A percentile compares a stretch with the other conserved stretches of the same genome.
Conservation (phyloP, 1,140 invertebrate species). For the Acyrthosiphon pisum region DNA sequence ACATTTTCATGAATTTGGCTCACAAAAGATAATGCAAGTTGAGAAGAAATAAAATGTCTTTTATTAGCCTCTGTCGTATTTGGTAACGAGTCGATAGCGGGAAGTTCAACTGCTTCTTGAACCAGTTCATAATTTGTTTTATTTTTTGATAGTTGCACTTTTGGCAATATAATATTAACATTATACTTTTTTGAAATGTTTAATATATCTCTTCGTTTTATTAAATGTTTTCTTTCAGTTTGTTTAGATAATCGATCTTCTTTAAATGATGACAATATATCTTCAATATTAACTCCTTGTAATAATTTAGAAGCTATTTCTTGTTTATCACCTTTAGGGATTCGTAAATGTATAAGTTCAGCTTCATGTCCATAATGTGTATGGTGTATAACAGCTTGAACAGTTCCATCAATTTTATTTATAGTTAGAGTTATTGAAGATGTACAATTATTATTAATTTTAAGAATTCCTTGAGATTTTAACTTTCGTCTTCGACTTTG, state of each 20-base stretch:
- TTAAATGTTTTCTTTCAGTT: constrained; percentile 41
- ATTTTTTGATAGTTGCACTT: background rate
- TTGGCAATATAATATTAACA: background rate
- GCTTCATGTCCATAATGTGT: constrained; percentile 42
- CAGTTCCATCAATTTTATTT: constrained; percentile 12
- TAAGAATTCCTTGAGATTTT: constrained; percentile 34
- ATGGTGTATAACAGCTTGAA: constrained; percentile 34
- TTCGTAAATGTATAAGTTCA: constrained; percentile 33
- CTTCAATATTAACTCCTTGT: constrained; percentile 39
- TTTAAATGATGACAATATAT: constrained; percentile 17
- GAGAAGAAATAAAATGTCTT: constrained; percentile 16
- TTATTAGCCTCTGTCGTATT: background rate
- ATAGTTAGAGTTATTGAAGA: constrained; percentile 31
- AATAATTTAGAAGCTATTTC: constrained; percentile 42
- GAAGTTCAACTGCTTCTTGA: background rate
- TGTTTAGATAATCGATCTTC: background rate
- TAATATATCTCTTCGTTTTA: constrained; percentile 29
- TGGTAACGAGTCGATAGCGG: background rate
- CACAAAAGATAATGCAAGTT: constrained; percentile 16
- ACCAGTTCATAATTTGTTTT: background rate
- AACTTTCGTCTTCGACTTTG: background rate
- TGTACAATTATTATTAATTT: constrained; percentile 46
- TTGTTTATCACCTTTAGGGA: constrained; percentile 32
- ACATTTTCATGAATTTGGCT: background rate
- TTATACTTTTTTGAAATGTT: constrained; percentile 45